Base-by-base conservation (phyloP, 2,888 invertebrate genomes). In the Ophion obscuratus region DNA sequence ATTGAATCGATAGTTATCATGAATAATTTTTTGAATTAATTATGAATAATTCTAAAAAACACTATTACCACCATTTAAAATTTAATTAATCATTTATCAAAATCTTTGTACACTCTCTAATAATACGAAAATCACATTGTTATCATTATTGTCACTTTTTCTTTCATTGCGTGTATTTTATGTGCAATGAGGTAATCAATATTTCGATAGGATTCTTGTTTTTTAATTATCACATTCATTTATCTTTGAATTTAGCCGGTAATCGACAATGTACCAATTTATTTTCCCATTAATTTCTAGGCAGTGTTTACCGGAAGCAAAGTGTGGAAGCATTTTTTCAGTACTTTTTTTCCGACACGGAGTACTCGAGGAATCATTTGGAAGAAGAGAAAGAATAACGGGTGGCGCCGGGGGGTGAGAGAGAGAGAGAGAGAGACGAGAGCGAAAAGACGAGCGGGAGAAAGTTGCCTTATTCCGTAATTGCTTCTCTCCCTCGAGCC, bases 391-490 rank as follows among this genome's bases (percentile, higher is more conserved):
- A 61, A 61, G 64, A 53, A 67, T 44, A 67, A 73, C 59, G 40
- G 3, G 17, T 17, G 17, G 4, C 5, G 47, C 0, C 7, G 47
- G 3, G 14, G 47, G 14, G 53, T 0, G 53, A 14, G 53, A 44
- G 47, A 64, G 24, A 70, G 47, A 3, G 53, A 0, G 53, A 14
- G 53, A 44, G 47, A 64, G 24, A 70, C 17, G 61, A 47, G 40
- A 70, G 61, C 36, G 53, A 74, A 77, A 78, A 81, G 61, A 57
- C 71, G 44, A 68, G 73, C 57, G 36, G 73, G 62, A 81, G 71
- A 84, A 74, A 80, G 74, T 84, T 84, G 31, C 70, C 61, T 47
- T 61, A 77, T 64, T 81, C 78, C 84, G 62, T 84, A 76, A 84
- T 87, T 87, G 79, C 84, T 84, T 79, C 84, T 81, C 75, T 61